phyloP scores from a whole-genome alignment of 2,113 vertebrate species.

The Ochotona princeps region DNA sequence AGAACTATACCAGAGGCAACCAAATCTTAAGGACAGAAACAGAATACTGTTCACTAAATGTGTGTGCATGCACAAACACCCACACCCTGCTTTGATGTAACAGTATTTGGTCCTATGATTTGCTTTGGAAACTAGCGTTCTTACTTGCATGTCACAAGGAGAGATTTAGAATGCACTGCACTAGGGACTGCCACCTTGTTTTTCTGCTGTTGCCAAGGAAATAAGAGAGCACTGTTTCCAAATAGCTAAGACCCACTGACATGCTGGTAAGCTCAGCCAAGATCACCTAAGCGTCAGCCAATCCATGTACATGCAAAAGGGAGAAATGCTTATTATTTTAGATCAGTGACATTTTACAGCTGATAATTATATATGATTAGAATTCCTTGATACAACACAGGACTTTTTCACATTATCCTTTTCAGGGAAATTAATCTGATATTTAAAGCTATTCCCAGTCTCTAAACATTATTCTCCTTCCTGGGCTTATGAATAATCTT shows the following conservation, averaged over 20 bases:
- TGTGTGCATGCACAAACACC: neutral
- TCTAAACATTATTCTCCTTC: neutral
- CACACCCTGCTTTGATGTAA: neutral
- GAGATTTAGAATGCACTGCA: neutral
- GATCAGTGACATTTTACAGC: neutral
- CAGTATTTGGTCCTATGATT: neutral
- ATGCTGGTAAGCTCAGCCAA: neutral
- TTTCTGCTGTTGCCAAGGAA: neutral
- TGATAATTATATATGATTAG: neutral
- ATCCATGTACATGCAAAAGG: neutral
- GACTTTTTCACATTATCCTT: neutral
- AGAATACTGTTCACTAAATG: slow-evolving; percentile 6
- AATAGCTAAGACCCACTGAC: neutral
- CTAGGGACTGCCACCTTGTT: neutral
- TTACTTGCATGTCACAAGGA: neutral
- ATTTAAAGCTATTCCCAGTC: neutral
- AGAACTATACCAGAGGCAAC: neutral
- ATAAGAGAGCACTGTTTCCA: neutral
- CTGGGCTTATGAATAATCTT: neutral
- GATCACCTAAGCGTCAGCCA: neutral
- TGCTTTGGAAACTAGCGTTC: neutral
- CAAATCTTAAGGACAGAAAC: neutral
- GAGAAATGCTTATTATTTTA: neutral
- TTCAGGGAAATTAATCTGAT: neutral
- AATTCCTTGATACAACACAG: neutral